Conservation (phyloP, 2,888 invertebrate species). For the Agrochola circellaris region DNA sequence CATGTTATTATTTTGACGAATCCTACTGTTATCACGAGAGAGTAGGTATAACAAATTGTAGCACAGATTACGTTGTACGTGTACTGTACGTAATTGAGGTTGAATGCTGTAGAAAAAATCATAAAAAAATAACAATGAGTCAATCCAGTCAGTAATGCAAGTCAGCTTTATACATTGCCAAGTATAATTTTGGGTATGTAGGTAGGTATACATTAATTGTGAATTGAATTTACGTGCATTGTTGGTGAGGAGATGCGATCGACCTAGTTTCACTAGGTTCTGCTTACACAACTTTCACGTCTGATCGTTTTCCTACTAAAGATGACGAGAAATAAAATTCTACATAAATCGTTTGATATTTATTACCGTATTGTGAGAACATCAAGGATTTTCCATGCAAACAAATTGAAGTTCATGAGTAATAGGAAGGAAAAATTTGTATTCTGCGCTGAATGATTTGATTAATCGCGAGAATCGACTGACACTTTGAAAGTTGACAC, state of each 20-base stretch:
- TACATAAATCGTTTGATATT: neutral
- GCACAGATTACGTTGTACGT: neutral
- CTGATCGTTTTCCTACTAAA: neutral
- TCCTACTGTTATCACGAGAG: too few relatives aligned
- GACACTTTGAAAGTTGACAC: too few relatives aligned
- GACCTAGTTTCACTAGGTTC: neutral
- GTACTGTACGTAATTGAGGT: neutral
- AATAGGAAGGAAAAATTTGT: neutral
- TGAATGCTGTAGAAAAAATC: neutral
- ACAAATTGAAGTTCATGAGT: neutral
- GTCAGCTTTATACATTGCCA: slow-evolving; percentile 5
- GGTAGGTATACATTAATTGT: neutral
- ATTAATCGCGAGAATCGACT: neutral
- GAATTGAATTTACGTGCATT: neutral
- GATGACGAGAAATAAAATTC: neutral
- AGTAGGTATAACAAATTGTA: neutral
- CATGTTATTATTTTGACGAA: too few relatives aligned
- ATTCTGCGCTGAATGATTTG: neutral
- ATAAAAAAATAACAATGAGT: slow-evolving; percentile 2
- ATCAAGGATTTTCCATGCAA: slow-evolving; percentile 12
- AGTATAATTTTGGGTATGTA: neutral
- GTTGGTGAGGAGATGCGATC: neutral
- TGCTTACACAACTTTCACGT: neutral
- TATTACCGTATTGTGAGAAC: neutral
- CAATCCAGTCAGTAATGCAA: neutral